Conservation (phyloP, 2,888 invertebrate species). For the Mechanitis mazaeus region DNA sequence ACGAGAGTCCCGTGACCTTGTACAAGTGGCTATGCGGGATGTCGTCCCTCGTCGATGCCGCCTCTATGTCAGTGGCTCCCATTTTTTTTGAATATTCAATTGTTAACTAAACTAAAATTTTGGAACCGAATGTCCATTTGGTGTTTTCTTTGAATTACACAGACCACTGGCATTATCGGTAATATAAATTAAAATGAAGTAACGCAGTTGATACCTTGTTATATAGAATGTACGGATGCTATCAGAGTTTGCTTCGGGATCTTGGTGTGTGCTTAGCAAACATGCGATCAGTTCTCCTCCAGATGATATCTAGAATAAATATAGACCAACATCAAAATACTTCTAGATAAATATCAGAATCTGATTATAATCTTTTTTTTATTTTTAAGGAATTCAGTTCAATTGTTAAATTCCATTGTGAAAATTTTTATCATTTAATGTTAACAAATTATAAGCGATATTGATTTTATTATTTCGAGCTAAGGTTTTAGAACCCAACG, state of each 20-base stretch:
- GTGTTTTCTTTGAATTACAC: slow-evolving; percentile 21
- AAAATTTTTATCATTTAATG: no score
- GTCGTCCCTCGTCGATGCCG: slow-evolving; percentile 44
- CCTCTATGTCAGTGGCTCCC: slow-evolving; percentile 48
- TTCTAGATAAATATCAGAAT: slow-evolving; percentile 13
- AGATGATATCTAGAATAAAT: slow-evolving; percentile 37
- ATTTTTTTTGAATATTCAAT: slow-evolving; percentile 32
- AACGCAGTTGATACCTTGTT: slow-evolving; percentile 26
- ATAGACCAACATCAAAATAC: slow-evolving; percentile 30
- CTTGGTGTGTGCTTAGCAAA: slow-evolving; percentile 37
- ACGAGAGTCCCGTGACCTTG: slow-evolving; percentile 63
- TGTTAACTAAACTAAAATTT: slow-evolving; percentile 8
- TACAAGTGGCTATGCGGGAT: slow-evolving; percentile 64
- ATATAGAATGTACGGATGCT: slow-evolving; percentile 36
- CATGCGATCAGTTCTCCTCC: slow-evolving; percentile 45
- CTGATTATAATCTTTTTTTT: background rate
- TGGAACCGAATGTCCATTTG: slow-evolving; percentile 21
- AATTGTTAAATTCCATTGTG: no score
- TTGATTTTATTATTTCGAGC: no score
- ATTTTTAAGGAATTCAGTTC: no score
- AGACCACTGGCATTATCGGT: slow-evolving; percentile 18
- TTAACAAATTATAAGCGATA: no score
- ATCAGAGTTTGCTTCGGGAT: slow-evolving; percentile 47
- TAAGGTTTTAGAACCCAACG: no score
- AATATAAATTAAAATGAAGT: slow-evolving; percentile 29